These are phyloP conservation scores for Colinus virginianus DNA, from an alignment of 2,113 vertebrate genomes.

Conservation along the genomic window DNA sequence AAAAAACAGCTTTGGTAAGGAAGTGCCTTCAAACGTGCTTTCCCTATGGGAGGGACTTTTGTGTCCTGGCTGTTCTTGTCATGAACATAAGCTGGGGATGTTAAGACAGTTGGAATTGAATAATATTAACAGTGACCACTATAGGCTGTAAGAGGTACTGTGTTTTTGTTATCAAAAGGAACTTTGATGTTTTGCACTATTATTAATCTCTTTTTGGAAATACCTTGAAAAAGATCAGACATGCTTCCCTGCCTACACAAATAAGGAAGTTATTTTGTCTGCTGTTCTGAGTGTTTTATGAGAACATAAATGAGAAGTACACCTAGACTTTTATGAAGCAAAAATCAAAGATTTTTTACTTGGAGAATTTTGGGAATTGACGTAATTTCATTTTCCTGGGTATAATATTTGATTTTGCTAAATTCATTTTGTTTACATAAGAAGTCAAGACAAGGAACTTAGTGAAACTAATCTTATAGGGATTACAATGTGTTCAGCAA, in stretches of 20 bases:
- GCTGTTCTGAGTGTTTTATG: background rate
- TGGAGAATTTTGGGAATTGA: background rate
- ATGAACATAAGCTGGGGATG: background rate
- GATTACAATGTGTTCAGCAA: background rate
- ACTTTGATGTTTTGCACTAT: background rate
- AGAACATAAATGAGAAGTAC: background rate
- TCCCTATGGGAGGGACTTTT: background rate
- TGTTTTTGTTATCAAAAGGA: constrained; percentile 5
- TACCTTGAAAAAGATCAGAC: background rate
- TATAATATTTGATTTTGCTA: background rate
- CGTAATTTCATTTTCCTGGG: background rate
- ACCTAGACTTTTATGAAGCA: background rate
- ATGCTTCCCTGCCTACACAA: background rate
- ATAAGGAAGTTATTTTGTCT: background rate
- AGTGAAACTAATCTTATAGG: background rate
- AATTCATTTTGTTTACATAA: background rate
- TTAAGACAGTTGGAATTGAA: background rate
- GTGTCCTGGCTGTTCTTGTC: background rate
- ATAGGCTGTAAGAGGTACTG: background rate
- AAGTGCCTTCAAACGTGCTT: background rate
- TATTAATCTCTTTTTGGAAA: background rate
- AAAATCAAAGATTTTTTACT: background rate
- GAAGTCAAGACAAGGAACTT: background rate
- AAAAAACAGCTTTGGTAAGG: background rate
- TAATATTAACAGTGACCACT: background rate